A percentile compares a stretch with the other conserved stretches of the same genome.
Evolutionary conservation across 2,113 vertebrate genomes (phyloP).

Genomic region (Hucho hucho): DNA sequence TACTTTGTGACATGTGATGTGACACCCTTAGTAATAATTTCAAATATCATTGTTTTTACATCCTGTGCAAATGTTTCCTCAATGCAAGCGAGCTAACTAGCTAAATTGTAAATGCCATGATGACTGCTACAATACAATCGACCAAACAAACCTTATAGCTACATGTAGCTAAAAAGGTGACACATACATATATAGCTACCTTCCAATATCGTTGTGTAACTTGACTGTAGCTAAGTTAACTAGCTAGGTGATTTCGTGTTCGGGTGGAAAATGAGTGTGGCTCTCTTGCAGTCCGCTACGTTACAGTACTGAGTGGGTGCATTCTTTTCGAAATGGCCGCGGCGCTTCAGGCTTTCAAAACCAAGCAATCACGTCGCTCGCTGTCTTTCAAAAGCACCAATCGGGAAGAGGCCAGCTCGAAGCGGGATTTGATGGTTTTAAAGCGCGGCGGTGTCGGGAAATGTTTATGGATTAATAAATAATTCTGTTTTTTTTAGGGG

Average conservation of each 20-base stretch:
- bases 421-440: background rate
- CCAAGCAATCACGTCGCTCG: conserved; percentile 10
- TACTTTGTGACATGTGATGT: too few species aligned
- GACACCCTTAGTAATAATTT: background rate
- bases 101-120: background rate
- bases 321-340: conserved; percentile 12
- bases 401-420: background rate
- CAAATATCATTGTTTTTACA: background rate
- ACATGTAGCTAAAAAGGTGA: background rate
- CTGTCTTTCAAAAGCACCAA: conserved; percentile 12
- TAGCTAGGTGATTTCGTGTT: too few species aligned
- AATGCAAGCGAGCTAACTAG: background rate
- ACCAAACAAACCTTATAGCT: background rate
- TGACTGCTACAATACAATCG: background rate
- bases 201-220: background rate
- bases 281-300: background rate
- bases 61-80: background rate
- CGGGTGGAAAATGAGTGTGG: too few species aligned
- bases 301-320: background rate
- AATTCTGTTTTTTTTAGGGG: too few species aligned
- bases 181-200: background rate
- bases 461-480: too few species aligned
- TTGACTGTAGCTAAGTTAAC: too few species aligned
- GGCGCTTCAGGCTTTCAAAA: background rate
- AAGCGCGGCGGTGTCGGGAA: background rate